Conservation (phyloP, 2,888 invertebrate genomes). For the Resseliella maxima region DNA sequence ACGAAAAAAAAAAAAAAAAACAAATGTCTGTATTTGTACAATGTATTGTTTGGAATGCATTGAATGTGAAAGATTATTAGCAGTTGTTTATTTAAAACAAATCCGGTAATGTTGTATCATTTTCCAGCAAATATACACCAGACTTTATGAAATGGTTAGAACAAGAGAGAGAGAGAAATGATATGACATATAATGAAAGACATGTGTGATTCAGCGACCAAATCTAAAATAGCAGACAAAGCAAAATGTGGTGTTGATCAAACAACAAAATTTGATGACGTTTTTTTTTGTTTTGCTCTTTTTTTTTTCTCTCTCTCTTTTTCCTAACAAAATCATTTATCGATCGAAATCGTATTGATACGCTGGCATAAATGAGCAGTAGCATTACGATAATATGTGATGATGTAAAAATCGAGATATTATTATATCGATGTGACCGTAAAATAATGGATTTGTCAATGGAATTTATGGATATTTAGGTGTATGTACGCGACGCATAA, state of each 20-base stretch:
- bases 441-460: slow-evolving; percentile 47
- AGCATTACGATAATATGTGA: slow-evolving; percentile 47
- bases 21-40: background rate
- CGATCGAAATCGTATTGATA: slow-evolving; percentile 11
- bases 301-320: no score
- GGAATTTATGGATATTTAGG: slow-evolving; percentile 7
- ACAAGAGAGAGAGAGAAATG: background rate
- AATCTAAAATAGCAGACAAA: background rate
- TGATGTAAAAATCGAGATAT: slow-evolving; percentile 49
- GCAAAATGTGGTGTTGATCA: background rate
- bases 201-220: slow-evolving; percentile 16
- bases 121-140: background rate
- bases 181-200: slow-evolving; percentile 26
- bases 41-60: background rate
- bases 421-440: slow-evolving; percentile 27
- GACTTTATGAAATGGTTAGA: background rate
- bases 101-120: background rate
- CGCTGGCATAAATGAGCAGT: background rate
- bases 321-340: slow-evolving; percentile 23
- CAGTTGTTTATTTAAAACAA: slow-evolving; percentile 34
- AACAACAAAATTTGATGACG: background rate
- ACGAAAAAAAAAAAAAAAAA: background rate
- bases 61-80: background rate
- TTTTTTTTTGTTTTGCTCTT: background rate
- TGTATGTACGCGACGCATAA: background rate